Evolutionary conservation across 1,140 invertebrate species (phyloP), one percentile per base, ranked within the genome.

Genomic region (Apis florea): DNA sequence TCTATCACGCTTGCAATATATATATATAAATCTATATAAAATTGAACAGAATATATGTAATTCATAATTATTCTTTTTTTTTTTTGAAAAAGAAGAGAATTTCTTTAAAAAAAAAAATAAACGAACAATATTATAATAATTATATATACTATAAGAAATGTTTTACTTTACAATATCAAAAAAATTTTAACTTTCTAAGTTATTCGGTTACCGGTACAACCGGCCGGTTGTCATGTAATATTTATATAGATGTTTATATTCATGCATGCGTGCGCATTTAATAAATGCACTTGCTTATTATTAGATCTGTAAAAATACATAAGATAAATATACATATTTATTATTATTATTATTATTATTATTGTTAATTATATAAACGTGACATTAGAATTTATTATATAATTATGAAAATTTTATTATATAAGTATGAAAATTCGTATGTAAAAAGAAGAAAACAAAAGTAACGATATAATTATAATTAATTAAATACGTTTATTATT

Each of bases 401-500:
- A 40, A 40, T 40, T 40, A n/a, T n/a, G n/a, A n/a, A n/a, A n/a
- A n/a, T n/a, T 40, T 40, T 40, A 40, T 40, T 6, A 3, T 40
- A 40, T 40, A 40, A 40, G 5, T 6, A 40, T 5, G 5, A 6
- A 6, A 40, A 40, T 40, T 31, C 5, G 31, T 40, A 0, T 40
- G 31, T 40, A 40, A 40, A 40, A 40, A 40, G 31, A 40, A 40
- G 31, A 40, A 40, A 40, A 40, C 5, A 4, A 10, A 12, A 67
- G 9, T 11, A 72, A 56, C 2, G 15, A 51, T 49, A 51, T 49
- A 70, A 63, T 51, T 8, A 9, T 47, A 49, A 58, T 49, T 70
- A 70, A 75, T n/a, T 2, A 15, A 15, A 40, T 21, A 26, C 84
- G 21, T 64, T 82, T 78, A 17, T 79, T 19, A 21, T 58, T 85